Conservation (phyloP, 2,113 vertebrate genomes). For the Pterocles burchelli region DNA sequence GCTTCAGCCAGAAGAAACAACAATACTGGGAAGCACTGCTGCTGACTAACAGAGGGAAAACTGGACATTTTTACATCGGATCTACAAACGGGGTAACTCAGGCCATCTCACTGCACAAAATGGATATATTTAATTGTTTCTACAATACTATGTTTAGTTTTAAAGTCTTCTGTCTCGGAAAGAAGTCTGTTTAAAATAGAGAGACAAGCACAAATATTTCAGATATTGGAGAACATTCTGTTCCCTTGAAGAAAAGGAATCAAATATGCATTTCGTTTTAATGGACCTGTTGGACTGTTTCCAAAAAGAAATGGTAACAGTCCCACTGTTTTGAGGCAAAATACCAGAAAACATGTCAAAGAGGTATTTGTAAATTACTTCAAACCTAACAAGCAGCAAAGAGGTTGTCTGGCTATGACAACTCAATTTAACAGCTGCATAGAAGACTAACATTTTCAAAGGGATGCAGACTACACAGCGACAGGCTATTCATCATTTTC, state of each 20-base stretch:
- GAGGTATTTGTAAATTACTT: background rate
- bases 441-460: background rate
- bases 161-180: background rate
- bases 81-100: background rate
- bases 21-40: background rate
- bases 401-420: background rate
- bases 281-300: slow-evolving; percentile 33
- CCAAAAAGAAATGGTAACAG: slow-evolving; percentile 1
- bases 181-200: background rate
- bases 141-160: background rate
- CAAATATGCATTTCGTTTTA: background rate
- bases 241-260: slow-evolving; percentile 9
- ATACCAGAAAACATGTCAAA: slow-evolving; percentile 36
- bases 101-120: background rate
- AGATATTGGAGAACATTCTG: background rate
- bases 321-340: slow-evolving; percentile 36
- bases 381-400: background rate
- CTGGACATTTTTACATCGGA: background rate
- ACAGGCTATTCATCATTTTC: background rate
- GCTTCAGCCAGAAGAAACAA: background rate
- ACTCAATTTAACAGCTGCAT: background rate
- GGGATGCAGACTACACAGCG: background rate
- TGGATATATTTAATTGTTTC: background rate
- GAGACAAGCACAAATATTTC: background rate
- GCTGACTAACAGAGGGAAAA: background rate